phyloP scores from a whole-genome alignment of 2,888 invertebrate genomes.

The Sarcophaga carnaria region DNA sequence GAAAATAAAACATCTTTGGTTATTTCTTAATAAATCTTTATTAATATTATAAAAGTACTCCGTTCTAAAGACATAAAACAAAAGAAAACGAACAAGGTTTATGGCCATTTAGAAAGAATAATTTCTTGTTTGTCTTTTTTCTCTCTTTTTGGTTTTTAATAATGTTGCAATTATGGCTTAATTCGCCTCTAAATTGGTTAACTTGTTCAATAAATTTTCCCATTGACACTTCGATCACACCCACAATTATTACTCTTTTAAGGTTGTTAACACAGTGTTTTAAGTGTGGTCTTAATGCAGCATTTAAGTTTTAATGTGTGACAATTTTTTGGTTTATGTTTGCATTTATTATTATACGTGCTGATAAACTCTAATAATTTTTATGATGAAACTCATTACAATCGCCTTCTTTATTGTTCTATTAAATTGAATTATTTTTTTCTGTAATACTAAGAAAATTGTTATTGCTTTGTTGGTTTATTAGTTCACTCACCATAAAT shows the following conservation, averaged over 20 bases:
- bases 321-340: no score
- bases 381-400: no score
- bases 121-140: slow-evolving; percentile 3
- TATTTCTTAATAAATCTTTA: slow-evolving; percentile 51
- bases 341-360: no score
- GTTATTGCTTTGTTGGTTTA: no score
- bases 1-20: not conserved
- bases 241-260: slow-evolving; percentile 1
- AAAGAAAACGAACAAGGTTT: slow-evolving; percentile 10
- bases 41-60: slow-evolving; percentile 39
- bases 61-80: not conserved
- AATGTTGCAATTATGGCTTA: not conserved
- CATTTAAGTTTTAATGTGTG: no score
- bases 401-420: no score
- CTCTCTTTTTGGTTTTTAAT: not conserved
- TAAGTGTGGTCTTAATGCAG: no score
- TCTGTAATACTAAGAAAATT: no score
- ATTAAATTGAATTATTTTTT: no score
- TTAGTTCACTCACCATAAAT: no score
- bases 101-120: slow-evolving; percentile 49
- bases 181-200: slow-evolving; percentile 2
- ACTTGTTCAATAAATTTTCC: slow-evolving; percentile 23
- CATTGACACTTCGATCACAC: slow-evolving; percentile 4
- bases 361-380: no score
- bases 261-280: no score